Evolutionary conservation across 1,140 invertebrate genomes (phyloP), one percentile per base, ranked within the genome.

Genomic region (Thalassaphorura encarpata): DNA sequence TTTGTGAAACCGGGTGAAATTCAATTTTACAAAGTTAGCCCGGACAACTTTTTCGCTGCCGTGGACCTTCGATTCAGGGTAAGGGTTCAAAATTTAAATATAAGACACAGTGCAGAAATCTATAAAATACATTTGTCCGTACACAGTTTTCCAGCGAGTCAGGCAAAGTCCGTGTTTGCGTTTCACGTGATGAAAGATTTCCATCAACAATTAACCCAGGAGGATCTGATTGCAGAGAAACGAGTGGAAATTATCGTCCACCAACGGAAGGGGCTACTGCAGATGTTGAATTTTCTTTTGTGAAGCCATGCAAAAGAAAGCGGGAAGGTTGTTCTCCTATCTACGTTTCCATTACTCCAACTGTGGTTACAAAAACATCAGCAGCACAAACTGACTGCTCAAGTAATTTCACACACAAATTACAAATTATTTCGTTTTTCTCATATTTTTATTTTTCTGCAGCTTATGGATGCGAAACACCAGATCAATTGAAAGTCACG

Each of bases 11-110:
- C 58, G 1, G 49, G 45, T 24, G 45, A 50, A 28, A 55, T 61
- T 24, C 40, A 61, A 19, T 64, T 56, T 31, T 64, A 55, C 53
- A 64, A 58, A 45, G 59, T 64, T 26, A 36, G 42, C 11, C 48
- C 62, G n/a, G 56, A 60, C 29, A 58, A 60, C 33, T 64, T 64
- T 52, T 64, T 39, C 56, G 61, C 58, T 46, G 55, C 52, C 4
- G 52, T 47, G 29, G 50, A 54, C 21, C 54, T 64, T 18, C 39
- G 53, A 24, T 28, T 64, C 3, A 31, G 62, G 31, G 62, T 64
- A 64, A 39, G 48, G 24, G 28, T 28, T 40, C 40, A 36, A 45
- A 39, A 45, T 33, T 27, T n/a, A 27, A 4, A 18, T 27, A 40
- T 15, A 27, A 13, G 15, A 16, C 4, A 19, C 23, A 18, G 6